phyloP scores from a whole-genome alignment of 2,888 invertebrate genomes.

The Parapristionchus giblindavisi region DNA sequence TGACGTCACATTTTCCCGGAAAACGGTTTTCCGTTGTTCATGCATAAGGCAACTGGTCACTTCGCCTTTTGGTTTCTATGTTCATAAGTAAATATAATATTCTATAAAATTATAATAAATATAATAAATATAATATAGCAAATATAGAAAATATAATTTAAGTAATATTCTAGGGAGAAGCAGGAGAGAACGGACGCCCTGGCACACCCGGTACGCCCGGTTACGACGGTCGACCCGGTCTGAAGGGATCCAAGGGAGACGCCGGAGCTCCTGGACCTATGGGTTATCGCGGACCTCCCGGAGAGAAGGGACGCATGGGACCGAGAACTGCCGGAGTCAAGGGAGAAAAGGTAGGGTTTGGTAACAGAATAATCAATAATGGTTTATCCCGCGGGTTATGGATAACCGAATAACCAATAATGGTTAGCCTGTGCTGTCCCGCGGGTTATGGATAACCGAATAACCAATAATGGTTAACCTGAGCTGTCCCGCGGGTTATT shows the following conservation, averaged over 20 bases:
- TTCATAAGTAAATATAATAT: too few species aligned
- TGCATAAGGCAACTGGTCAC: too few species aligned
- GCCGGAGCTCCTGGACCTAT: constrained; percentile 59
- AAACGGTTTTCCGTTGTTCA: too few species aligned
- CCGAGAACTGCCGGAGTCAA: constrained; percentile 64
- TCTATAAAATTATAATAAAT: too few species aligned
- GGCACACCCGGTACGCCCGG: constrained; percentile 70
- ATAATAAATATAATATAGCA: background rate
- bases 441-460: too few species aligned
- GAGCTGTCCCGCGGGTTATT: too few species aligned
- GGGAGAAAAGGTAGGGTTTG: constrained; percentile 63
- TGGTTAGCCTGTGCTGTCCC: too few species aligned
- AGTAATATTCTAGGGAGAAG: constrained; percentile 45
- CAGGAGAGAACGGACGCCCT: constrained; percentile 50
- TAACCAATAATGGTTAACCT: too few species aligned
- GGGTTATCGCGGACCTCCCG: constrained; percentile 65
- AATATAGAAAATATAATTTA: background rate
- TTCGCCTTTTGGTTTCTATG: too few species aligned
- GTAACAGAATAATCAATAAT: background rate
- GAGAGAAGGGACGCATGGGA: constrained; percentile 65
- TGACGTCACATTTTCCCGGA: too few species aligned
- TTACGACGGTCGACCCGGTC: constrained; percentile 56
- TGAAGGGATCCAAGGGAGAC: constrained; percentile 62
- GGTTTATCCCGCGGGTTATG: too few species aligned
- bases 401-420: too few species aligned